Conservation (phyloP, 2,797 vertebrate genomes). For the Ptychobarbus kaznakovi region DNA sequence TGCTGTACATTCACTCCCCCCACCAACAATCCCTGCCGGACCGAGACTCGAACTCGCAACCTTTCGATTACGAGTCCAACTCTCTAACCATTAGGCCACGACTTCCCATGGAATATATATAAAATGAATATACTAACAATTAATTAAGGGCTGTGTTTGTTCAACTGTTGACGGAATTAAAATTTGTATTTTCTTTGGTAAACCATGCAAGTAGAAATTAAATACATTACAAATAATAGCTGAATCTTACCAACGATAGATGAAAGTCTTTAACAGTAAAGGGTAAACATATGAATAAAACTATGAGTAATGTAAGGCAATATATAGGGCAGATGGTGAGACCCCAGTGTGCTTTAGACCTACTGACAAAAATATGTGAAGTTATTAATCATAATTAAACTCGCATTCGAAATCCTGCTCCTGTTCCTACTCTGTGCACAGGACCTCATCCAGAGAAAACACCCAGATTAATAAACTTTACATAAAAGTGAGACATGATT, state of each 20-base stretch:
- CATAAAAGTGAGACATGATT: background rate
- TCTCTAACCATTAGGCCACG: no score
- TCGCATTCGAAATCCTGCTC: background rate
- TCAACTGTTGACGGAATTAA: no score
- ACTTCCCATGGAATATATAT: no score
- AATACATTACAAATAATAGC: background rate
- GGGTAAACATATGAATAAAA: background rate
- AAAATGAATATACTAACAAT: no score
- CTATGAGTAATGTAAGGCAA: background rate
- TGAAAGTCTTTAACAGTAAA: background rate
- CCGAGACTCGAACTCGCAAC: no score
- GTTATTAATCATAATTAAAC: slow-evolving; percentile 11
- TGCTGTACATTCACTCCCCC: no score
- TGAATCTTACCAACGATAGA: background rate
- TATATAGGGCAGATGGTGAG: slow-evolving; percentile 15
- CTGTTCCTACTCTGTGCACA: background rate
- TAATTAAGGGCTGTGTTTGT: background rate
- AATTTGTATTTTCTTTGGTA: no score
- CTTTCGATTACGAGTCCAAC: no score
- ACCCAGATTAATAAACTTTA: background rate
- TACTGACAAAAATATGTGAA: background rate
- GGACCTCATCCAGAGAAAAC: background rate
- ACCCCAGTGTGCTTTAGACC: background rate
- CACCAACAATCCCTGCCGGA: no score
- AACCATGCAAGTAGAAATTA: background rate